Percentiles rank a stretch among this genome's conserved stretches.
Evolutionary conservation across 2,113 vertebrate genomes (phyloP).

Genomic region (Rhynchomys soricoides): DNA sequence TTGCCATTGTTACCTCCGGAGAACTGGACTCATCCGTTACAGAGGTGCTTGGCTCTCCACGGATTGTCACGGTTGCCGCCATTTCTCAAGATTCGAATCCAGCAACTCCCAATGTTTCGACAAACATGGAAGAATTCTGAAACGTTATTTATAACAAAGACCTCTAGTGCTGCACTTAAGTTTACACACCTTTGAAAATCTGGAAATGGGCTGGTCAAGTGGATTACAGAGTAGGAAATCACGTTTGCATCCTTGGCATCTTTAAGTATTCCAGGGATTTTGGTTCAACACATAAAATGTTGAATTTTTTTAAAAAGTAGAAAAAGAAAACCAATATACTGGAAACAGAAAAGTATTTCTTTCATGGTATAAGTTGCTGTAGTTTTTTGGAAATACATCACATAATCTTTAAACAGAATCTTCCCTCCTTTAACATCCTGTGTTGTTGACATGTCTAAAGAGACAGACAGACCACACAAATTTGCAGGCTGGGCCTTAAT

Average conservation of each 20-base stretch:
- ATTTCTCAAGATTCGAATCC: constrained; percentile 98
- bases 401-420: constrained; percentile 90
- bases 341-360: constrained; percentile 85
- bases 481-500: constrained; percentile 83
- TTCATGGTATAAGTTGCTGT: constrained; percentile 86
- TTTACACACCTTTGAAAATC: constrained; percentile 89
- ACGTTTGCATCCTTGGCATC: constrained; percentile 84
- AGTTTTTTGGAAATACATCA: constrained; percentile 92
- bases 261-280: constrained; percentile 81
- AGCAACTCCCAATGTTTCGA: constrained; percentile 95
- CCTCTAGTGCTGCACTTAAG: constrained; percentile 89
- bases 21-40: constrained; percentile 96
- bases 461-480: constrained; percentile 80
- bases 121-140: constrained; percentile 96
- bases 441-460: constrained; percentile 83
- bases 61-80: constrained; percentile 96
- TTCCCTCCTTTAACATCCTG: constrained; percentile 76
- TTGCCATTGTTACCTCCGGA: constrained; percentile 98
- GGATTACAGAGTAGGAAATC: constrained; percentile 87
- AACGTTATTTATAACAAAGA: constrained; percentile 83
- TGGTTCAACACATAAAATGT: constrained; percentile 85
- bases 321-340: constrained; percentile 84
- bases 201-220: constrained; percentile 88
- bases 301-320: constrained; percentile 84
- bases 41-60: constrained; percentile 94